Conservation (phyloP, 2,888 invertebrate species). For the Drosophila pseudotakahashii region DNA sequence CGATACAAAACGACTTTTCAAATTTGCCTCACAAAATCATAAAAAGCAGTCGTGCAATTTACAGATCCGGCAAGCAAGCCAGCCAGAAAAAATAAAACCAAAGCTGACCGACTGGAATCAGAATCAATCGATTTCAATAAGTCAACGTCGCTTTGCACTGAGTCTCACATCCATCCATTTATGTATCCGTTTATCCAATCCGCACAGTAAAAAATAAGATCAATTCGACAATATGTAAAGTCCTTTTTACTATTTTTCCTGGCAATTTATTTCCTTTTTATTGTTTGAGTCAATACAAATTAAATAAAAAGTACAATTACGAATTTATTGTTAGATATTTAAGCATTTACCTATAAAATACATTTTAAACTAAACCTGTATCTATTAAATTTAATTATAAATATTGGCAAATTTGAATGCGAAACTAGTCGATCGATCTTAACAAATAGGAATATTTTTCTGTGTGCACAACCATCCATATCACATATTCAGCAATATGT, state of each 20-base stretch:
- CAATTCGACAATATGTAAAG: background rate
- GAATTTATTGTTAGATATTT: too few relatives aligned
- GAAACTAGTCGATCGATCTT: too few relatives aligned
- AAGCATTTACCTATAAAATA: too few relatives aligned
- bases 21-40: slow-evolving; percentile 29
- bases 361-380: too few relatives aligned
- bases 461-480: slow-evolving; percentile 10
- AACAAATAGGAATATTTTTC: background rate
- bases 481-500: slow-evolving; percentile 44
- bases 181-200: slow-evolving; percentile 9
- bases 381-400: too few relatives aligned
- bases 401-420: too few relatives aligned
- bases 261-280: too few relatives aligned
- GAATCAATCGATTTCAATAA: slow-evolving; percentile 72
- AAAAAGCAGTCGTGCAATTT: slow-evolving; percentile 60
- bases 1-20: slow-evolving; percentile 70
- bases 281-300: too few relatives aligned
- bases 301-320: too few relatives aligned
- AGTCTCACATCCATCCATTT: slow-evolving; percentile 31
- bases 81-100: slow-evolving; percentile 14
- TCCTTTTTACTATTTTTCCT: background rate
- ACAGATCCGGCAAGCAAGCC: slow-evolving; percentile 44
- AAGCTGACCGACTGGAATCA: slow-evolving; percentile 35
- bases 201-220: background rate
- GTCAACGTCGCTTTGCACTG: slow-evolving; percentile 43